A percentile compares a stretch with the other conserved stretches of the same genome.
These are phyloP conservation scores for Samia ricini DNA, from an alignment of 1,140 invertebrate genomes.

Conservation along the genomic window DNA sequence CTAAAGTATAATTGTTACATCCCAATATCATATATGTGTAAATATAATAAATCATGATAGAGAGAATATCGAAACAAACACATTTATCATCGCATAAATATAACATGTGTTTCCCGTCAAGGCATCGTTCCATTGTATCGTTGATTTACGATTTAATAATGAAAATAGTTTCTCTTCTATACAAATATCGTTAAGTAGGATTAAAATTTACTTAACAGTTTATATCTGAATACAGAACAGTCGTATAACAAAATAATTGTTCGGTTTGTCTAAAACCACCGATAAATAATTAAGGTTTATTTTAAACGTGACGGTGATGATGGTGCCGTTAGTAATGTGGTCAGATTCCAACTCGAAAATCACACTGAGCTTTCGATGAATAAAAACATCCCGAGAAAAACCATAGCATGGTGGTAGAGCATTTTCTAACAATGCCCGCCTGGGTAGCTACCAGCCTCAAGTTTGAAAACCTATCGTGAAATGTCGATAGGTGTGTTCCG, in stretches of 20 bases:
- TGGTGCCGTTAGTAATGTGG: too few species aligned
- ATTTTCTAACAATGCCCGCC: too few species aligned
- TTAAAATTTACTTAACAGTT: slow-evolving; percentile 32
- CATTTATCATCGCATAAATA: slow-evolving; percentile 65
- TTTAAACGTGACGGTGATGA: too few species aligned
- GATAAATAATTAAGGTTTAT: slow-evolving; percentile 37
- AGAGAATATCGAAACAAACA: slow-evolving; percentile 30
- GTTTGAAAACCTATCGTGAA: too few species aligned
- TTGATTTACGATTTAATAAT: slow-evolving; percentile 72
- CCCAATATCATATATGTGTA: neutral
- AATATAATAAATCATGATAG: slow-evolving; percentile 1
- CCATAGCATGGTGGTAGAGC: too few species aligned
- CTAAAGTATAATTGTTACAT: neutral
- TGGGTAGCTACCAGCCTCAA: too few species aligned
- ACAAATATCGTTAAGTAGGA: slow-evolving; percentile 31
- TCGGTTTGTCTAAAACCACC: slow-evolving; percentile 24
- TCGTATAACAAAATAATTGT: slow-evolving; percentile 44
- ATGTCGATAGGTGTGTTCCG: too few species aligned
- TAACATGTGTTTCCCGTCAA: slow-evolving; percentile 62
- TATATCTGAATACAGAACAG: slow-evolving; percentile 37
- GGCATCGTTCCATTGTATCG: slow-evolving; percentile 60
- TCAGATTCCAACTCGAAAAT: too few species aligned
- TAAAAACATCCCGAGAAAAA: too few species aligned
- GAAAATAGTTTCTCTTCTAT: slow-evolving; percentile 66
- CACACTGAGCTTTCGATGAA: too few species aligned